Conservation (phyloP, 2,797 vertebrate genomes). For the Propithecus perrieri region DNA sequence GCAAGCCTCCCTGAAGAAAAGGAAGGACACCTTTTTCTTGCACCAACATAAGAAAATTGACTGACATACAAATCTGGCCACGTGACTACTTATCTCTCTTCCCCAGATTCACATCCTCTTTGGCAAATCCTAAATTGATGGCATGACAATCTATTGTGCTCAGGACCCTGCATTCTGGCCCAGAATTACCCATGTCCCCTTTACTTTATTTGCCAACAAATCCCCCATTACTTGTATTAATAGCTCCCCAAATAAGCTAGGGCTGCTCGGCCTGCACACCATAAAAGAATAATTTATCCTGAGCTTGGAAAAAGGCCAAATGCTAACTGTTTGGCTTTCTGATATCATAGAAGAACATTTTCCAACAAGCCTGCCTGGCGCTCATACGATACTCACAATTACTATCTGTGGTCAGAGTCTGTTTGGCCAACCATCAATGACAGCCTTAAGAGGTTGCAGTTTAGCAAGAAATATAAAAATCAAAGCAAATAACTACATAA, state of each 20-base stretch:
- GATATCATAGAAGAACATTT: not conserved
- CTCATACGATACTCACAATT: not conserved
- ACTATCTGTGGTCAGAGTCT: not conserved
- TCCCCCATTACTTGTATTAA: not conserved
- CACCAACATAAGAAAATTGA: not conserved
- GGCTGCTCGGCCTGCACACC: not conserved
- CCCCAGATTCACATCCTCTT: not conserved
- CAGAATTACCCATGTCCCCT: not conserved
- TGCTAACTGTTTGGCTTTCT: not conserved
- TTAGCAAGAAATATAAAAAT: not conserved
- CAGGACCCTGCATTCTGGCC: not conserved
- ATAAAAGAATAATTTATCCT: not conserved
- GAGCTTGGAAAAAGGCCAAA: not conserved
- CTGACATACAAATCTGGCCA: not conserved
- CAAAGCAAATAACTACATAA: not conserved
- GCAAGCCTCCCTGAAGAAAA: not conserved
- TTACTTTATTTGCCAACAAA: not conserved
- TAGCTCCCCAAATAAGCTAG: not conserved
- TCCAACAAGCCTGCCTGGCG: not conserved
- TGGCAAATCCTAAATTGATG: not conserved
- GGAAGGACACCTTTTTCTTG: not conserved
- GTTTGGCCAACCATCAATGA: not conserved
- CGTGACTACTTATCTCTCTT: not conserved
- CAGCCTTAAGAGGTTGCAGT: not conserved
- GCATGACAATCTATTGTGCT: not conserved